Evolutionary conservation across 2,797 vertebrate genomes (phyloP).

Genomic region (Sylvilagus floridanus): DNA sequence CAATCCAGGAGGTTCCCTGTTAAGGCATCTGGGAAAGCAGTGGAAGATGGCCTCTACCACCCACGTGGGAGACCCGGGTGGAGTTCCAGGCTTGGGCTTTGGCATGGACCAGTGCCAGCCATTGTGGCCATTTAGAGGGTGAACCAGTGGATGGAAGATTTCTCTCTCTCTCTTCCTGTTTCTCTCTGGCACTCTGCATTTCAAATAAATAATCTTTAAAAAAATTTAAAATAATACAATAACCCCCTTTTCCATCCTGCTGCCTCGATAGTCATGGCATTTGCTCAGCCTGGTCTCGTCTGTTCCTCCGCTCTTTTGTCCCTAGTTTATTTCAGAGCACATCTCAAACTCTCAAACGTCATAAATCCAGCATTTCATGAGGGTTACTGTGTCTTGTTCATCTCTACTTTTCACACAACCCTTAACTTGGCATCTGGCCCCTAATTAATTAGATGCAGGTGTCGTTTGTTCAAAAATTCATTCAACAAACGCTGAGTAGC

Average conservation of each 20-base stretch:
- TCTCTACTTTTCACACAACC: background rate
- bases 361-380: background rate
- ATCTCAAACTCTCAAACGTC: background rate
- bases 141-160: no score
- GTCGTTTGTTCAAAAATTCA: slow-evolving; percentile 21
- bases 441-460: slow-evolving; percentile 14
- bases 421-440: background rate
- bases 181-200: no score
- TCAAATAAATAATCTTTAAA: no score
- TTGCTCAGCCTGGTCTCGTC: background rate
- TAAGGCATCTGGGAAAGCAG: no score
- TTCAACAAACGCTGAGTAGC: background rate
- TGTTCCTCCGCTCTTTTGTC: background rate
- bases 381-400: background rate
- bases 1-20: no score
- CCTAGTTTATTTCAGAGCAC: background rate
- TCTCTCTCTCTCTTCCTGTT: no score
- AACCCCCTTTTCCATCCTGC: background rate
- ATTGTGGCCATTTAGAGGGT: no score
- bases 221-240: background rate
- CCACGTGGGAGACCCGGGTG: no score
- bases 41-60: no score
- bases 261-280: background rate
- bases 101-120: no score
- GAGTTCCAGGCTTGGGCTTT: no score